Evolutionary conservation across 1,140 invertebrate genomes (phyloP).

Genomic region (Sitophilus oryzae): DNA sequence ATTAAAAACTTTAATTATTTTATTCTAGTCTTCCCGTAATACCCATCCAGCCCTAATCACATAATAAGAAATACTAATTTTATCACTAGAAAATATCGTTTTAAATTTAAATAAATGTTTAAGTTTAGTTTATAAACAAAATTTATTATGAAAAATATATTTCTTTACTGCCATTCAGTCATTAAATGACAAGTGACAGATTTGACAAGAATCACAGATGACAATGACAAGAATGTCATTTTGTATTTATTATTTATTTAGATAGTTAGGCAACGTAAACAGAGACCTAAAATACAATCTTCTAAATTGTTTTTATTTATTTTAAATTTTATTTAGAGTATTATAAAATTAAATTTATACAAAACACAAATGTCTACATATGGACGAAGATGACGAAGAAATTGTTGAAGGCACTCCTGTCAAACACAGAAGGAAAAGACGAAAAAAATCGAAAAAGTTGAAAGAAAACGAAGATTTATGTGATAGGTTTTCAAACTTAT

Average conservation of each 20-base stretch:
- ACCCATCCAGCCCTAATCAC: neutral
- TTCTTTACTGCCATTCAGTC: neutral
- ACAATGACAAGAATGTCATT: neutral
- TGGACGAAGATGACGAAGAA: neutral
- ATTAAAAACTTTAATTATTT: slow-evolving; percentile 11
- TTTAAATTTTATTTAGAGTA: neutral
- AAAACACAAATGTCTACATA: no score
- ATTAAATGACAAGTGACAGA: no score
- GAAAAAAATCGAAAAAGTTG: neutral
- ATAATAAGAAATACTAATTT: neutral
- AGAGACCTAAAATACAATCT: neutral
- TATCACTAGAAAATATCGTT: neutral
- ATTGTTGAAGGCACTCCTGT: neutral
- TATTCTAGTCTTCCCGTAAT: neutral
- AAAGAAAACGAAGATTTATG: neutral
- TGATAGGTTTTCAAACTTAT: neutral
- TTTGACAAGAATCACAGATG: no score
- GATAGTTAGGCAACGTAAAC: neutral
- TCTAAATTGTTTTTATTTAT: neutral
- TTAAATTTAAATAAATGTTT: neutral
- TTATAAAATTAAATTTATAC: neutral
- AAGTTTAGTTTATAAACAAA: neutral
- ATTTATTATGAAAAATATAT: neutral
- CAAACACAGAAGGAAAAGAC: no score
- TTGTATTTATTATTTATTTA: neutral